phyloP scores from a whole-genome alignment of 30 jellyfish, hydroid and myxozoan species.

The Aurelia aurita complex sp. Pacific region DNA sequence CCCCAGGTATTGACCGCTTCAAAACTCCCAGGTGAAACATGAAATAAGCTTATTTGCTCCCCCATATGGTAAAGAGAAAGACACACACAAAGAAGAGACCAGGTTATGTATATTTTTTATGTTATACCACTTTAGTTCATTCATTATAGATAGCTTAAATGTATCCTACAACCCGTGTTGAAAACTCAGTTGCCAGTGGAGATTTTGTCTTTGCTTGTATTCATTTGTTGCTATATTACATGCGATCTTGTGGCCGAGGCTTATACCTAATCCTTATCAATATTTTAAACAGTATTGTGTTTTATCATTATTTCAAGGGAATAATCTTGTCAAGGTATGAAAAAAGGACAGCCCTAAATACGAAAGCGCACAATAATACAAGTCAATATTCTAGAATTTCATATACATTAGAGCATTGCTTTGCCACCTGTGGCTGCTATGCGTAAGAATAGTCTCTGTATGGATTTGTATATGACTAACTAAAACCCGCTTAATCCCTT shows the following conservation, averaged over 20 bases:
- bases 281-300: constrained; percentile 23
- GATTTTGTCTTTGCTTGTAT: not conserved
- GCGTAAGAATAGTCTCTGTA: constrained; percentile 23
- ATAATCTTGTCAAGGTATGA: constrained; percentile 43
- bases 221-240: not conserved
- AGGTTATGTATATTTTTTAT: too few species aligned
- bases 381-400: constrained; percentile 28
- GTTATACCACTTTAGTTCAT: too few species aligned
- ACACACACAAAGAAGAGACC: too few species aligned
- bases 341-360: constrained; percentile 43
- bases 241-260: constrained; percentile 4
- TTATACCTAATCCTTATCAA: not conserved
- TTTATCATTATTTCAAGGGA: constrained; percentile 25
- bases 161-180: too few species aligned
- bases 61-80: too few species aligned
- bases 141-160: too few species aligned
- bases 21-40: too few species aligned
- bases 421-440: constrained; percentile 53
- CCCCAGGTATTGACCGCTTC: too few species aligned
- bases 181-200: too few species aligned
- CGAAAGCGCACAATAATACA: constrained; percentile 35
- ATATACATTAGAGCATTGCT: constrained; percentile 25
- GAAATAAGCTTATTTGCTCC: too few species aligned
- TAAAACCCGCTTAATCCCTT: constrained; percentile 57
- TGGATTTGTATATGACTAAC: constrained; percentile 38